A percentile compares a stretch with the other conserved stretches of the same genome.
phyloP scores from a whole-genome alignment of 2,113 vertebrate species.

The Nicator chloris region DNA sequence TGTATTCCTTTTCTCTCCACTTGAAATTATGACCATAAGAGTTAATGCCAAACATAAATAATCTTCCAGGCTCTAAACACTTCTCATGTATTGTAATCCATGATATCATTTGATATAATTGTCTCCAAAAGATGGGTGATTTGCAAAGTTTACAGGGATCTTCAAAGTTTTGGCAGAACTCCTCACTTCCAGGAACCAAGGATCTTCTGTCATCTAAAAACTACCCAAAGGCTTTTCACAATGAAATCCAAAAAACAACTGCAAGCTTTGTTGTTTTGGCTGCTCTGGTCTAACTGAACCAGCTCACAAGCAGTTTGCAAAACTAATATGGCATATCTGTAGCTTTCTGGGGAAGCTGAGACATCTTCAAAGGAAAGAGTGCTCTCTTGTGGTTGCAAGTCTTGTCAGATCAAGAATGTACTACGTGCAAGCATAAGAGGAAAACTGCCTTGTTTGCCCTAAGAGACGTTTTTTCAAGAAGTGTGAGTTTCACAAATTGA shows the following conservation, averaged over 20 bases:
- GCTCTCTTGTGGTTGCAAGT: constrained; percentile 75
- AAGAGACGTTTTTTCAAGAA: background rate
- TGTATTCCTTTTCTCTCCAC: constrained; percentile 30
- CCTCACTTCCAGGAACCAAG: constrained; percentile 62
- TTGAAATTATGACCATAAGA: constrained; percentile 63
- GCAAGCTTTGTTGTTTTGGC: constrained; percentile 67
- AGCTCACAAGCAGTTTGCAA: constrained; percentile 65
- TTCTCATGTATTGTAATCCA: constrained; percentile 65
- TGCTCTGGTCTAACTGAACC: constrained; percentile 58
- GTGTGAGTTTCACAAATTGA: background rate
- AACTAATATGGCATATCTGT: constrained; percentile 37
- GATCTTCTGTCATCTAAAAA: constrained; percentile 59
- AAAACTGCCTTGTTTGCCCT: background rate
- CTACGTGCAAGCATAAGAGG: background rate
- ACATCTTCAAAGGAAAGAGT: constrained; percentile 68
- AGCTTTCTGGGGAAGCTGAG: constrained; percentile 52
- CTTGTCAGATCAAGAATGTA: constrained; percentile 42
- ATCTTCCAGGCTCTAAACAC: constrained; percentile 64
- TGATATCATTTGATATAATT: constrained; percentile 60
- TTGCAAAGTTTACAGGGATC: constrained; percentile 52
- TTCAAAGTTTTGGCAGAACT: constrained; percentile 54
- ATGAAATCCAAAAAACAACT: constrained; percentile 59
- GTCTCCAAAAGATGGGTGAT: constrained; percentile 62
- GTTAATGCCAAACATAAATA: constrained; percentile 60
- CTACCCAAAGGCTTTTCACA: constrained; percentile 63